phyloP scores from a whole-genome alignment of 1,140 invertebrate genomes.

The Saccostrea echinata region DNA sequence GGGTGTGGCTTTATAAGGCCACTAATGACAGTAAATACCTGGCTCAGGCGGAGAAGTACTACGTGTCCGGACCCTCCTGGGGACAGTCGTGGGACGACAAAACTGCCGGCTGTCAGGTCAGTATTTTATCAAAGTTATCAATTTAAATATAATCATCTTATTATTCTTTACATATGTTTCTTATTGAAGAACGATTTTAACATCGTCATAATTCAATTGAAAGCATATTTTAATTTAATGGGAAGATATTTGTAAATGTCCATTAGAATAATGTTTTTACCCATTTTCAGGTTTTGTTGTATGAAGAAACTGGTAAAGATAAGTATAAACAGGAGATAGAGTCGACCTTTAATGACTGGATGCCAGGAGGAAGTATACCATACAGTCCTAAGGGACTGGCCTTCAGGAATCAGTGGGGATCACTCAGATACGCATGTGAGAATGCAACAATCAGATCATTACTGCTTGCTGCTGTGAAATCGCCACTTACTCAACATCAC shows the following conservation, averaged over 20 bases:
- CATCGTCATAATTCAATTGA: no score
- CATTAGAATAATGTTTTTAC: no score
- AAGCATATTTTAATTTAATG: no score
- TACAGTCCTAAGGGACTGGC: constrained; percentile 70
- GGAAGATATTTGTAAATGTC: no score
- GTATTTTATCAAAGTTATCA: neutral
- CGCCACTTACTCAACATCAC: no score
- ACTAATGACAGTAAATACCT: constrained; percentile 83
- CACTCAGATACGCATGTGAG: constrained; percentile 61
- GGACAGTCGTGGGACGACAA: constrained; percentile 84
- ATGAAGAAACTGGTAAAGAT: constrained; percentile 61
- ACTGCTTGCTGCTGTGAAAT: no score
- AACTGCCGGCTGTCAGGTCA: constrained; percentile 81
- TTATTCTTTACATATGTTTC: no score
- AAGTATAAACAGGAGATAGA: constrained; percentile 60
- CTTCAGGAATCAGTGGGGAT: constrained; percentile 68
- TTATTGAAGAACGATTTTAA: no score
- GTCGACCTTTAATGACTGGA: constrained; percentile 58
- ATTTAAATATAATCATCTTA: no score
- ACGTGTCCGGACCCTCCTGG: constrained; percentile 68
- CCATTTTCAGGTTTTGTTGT: constrained; percentile 62
- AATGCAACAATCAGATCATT: no score
- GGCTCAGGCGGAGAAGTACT: constrained; percentile 82
- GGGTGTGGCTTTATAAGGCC: constrained; percentile 84
- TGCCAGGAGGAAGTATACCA: constrained; percentile 57